Conservation (phyloP, 23 tunicate genomes). For the Ascidia mentula region DNA sequence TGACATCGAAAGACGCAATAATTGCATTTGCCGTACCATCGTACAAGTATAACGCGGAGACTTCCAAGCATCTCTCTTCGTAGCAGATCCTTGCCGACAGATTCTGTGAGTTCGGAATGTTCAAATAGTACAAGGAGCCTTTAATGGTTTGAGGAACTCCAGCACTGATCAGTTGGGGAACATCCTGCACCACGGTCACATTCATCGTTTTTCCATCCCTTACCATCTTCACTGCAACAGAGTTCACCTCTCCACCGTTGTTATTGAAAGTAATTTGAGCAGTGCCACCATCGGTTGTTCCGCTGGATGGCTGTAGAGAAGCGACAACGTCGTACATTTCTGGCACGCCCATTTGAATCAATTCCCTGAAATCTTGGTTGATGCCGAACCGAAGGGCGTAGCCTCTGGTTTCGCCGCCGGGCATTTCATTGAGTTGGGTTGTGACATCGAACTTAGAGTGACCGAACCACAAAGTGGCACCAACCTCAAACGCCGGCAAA, state of each 20-base stretch:
- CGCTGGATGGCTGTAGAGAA: not conserved
- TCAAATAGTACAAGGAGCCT: not conserved
- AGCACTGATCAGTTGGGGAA: not conserved
- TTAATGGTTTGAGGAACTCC: not conserved
- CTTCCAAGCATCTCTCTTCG: not conserved
- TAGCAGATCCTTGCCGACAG: not conserved
- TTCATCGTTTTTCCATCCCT: not conserved
- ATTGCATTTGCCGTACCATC: not conserved
- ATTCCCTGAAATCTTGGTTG: not conserved
- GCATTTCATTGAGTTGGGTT: not conserved
- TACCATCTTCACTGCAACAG: not conserved
- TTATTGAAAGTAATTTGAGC: not conserved
- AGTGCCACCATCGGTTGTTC: not conserved
- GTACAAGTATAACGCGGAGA: not conserved
- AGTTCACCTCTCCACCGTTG: not conserved
- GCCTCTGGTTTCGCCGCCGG: not conserved
- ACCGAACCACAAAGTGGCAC: conserved; percentile 15
- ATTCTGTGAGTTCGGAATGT: not conserved
- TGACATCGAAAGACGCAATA: not conserved
- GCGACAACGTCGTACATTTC: not conserved
- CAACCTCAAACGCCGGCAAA: conserved; percentile 15
- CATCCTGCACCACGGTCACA: not conserved
- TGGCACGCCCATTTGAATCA: conserved; percentile 7
- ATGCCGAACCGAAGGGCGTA: not conserved
- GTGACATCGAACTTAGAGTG: not conserved